Conservation (phyloP, 2,113 vertebrate species). For the Ellobius talpinus region DNA sequence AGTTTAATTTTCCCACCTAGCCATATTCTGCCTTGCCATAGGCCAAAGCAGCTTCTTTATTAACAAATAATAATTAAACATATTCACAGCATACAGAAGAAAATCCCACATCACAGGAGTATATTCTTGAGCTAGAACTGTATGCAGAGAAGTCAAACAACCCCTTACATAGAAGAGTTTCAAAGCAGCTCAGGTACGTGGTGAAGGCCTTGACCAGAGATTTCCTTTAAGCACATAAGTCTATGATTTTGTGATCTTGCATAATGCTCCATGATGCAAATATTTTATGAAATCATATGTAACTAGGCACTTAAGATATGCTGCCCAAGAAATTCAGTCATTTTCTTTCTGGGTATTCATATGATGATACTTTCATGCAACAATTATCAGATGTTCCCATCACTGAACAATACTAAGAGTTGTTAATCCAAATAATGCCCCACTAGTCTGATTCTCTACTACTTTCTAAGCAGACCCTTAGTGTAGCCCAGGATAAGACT, state of each 20-base stretch:
- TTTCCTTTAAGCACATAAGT: background rate
- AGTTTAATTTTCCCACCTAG: too few species aligned
- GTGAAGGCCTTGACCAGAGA: background rate
- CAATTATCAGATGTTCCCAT: background rate
- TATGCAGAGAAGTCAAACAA: background rate
- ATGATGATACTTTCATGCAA: background rate
- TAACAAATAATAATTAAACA: too few species aligned
- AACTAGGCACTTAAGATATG: background rate
- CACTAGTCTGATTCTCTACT: background rate
- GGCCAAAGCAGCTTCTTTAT: too few species aligned
- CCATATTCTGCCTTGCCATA: too few species aligned
- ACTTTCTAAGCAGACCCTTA: background rate
- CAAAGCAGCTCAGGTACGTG: background rate
- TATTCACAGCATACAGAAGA: too few species aligned
- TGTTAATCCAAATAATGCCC: too few species aligned
- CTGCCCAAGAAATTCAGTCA: background rate
- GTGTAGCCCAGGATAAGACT: background rate
- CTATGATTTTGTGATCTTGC: background rate
- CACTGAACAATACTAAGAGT: background rate
- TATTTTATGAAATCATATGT: too few species aligned
- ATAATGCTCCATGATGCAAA: background rate
- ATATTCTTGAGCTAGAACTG: background rate
- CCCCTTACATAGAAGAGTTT: too few species aligned
- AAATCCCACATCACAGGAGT: background rate
- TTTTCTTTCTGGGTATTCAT: background rate